A percentile compares a stretch with the other conserved stretches of the same genome.
Evolutionary conservation across 2,113 vertebrate species (phyloP).

Genomic region (Apeltes quadracus): DNA sequence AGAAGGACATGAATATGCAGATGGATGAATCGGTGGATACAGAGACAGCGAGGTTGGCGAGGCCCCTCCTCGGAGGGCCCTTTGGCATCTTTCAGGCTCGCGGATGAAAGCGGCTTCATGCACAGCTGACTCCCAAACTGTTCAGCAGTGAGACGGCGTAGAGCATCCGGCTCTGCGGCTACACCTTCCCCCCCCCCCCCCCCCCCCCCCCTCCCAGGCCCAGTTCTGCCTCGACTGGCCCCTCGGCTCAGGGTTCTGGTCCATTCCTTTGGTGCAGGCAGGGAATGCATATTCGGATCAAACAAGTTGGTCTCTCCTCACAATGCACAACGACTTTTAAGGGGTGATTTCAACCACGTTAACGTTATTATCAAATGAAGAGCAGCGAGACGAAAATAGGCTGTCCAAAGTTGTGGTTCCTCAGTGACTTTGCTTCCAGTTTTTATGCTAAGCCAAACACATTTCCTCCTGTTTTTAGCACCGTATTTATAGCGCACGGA

Average conservation of each 20-base stretch:
- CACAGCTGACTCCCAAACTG: slow-evolving; percentile 55
- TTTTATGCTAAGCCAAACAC: slow-evolving; percentile 21
- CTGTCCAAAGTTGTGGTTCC: neutral
- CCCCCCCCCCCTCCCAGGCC: too few relatives aligned
- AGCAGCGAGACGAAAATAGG: too few relatives aligned
- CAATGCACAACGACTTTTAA: too few relatives aligned
- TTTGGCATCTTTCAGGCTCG: slow-evolving; percentile 28
- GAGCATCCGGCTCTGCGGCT: slow-evolving; percentile 45
- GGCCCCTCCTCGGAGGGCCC: slow-evolving; percentile 44
- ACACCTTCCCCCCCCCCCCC: too few relatives aligned
- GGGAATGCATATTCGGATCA: neutral
- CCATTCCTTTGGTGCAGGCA: neutral
- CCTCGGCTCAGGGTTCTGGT: slow-evolving; percentile 18
- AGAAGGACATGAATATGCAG: slow-evolving; percentile 63
- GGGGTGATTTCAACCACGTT: too few relatives aligned
- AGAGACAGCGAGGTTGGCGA: slow-evolving; percentile 48
- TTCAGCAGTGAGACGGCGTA: slow-evolving; percentile 41
- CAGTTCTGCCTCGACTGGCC: slow-evolving; percentile 8
- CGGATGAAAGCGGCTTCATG: slow-evolving; percentile 49
- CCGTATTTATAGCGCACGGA: neutral
- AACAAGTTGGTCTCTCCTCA: too few relatives aligned
- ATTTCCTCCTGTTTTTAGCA: neutral
- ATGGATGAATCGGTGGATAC: slow-evolving; percentile 53
- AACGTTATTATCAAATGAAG: too few relatives aligned
- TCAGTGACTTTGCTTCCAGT: too few relatives aligned